These are phyloP conservation scores for Lordiphosa stackelbergi DNA, from an alignment of 1,140 invertebrate genomes.

Conservation along the genomic window DNA sequence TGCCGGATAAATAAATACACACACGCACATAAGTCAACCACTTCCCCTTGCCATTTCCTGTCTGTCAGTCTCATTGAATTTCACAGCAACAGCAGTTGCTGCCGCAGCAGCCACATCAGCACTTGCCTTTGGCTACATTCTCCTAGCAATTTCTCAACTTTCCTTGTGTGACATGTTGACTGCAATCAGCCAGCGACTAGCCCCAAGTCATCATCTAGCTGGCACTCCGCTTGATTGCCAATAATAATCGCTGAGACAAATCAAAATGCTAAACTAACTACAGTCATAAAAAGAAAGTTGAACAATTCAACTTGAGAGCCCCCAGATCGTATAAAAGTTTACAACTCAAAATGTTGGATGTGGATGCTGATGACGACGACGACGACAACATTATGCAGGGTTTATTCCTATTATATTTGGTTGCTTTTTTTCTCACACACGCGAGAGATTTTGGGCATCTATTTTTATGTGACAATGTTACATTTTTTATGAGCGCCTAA, in stretches of 20 bases:
- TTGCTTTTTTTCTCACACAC: conserved; percentile 9
- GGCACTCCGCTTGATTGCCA: conserved; percentile 67
- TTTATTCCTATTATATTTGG: conserved; percentile 23
- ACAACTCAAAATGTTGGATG: conserved; percentile 59
- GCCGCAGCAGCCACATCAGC: background rate
- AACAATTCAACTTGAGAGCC: conserved; percentile 9
- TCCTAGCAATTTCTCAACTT: conserved; percentile 39
- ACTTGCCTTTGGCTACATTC: conserved; percentile 21
- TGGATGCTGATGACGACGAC: conserved; percentile 6
- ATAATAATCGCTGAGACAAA: conserved; percentile 56
- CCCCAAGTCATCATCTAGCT: conserved; percentile 33
- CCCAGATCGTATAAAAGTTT: conserved; percentile 67
- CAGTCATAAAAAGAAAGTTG: conserved; percentile 43
- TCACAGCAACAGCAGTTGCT: conserved; percentile 3
- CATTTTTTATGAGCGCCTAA: conserved; percentile 68
- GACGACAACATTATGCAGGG: conserved; percentile 50
- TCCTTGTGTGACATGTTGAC: conserved; percentile 39
- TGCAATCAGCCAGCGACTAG: conserved; percentile 55
- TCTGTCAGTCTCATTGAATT: conserved; percentile 17
- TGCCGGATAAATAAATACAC: conserved; percentile 4
- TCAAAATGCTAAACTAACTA: conserved; percentile 12
- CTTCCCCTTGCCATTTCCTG: conserved; percentile 7
- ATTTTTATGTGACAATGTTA: conserved; percentile 66
- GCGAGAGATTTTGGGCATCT: conserved; percentile 36
- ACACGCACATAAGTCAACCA: background rate